Percentiles rank a stretch among this genome's conserved stretches.
These are phyloP conservation scores for Trichogramma pretiosum DNA, from an alignment of 1,140 invertebrate genomes.

Conservation along the genomic window DNA sequence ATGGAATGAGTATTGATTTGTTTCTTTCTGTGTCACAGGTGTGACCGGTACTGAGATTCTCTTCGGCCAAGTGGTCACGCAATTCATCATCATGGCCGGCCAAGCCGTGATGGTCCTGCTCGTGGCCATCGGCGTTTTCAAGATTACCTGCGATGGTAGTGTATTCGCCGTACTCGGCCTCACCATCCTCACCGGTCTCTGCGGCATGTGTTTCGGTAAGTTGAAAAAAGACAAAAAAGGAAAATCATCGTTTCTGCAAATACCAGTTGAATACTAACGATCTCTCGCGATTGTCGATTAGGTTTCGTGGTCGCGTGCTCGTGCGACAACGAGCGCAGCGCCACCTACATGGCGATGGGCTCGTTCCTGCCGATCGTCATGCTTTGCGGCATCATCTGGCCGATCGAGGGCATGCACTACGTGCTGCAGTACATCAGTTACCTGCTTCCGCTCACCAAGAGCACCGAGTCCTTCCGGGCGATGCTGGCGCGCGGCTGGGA, in stretches of 20 bases:
- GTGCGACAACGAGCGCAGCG: constrained; percentile 82
- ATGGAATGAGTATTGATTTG: background rate
- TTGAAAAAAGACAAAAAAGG: too few species aligned
- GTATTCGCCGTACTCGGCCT: constrained; percentile 66
- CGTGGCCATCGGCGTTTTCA: constrained; percentile 74
- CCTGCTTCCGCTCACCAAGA: constrained; percentile 80
- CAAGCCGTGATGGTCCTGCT: constrained; percentile 75
- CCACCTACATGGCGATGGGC: constrained; percentile 86
- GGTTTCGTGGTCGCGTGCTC: constrained; percentile 81
- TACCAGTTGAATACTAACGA: too few species aligned
- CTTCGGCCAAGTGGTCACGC: constrained; percentile 74
- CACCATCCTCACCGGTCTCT: constrained; percentile 74
- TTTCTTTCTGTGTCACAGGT: constrained; percentile 18
- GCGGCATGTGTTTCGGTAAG: constrained; percentile 87
- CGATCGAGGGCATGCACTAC: constrained; percentile 74
- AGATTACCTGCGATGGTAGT: constrained; percentile 70
- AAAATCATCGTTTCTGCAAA: background rate
- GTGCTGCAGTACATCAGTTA: constrained; percentile 69
- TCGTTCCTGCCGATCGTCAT: constrained; percentile 88
- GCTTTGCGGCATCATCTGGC: constrained; percentile 81
- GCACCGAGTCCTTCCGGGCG: constrained; percentile 81
- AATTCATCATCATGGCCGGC: constrained; percentile 79
- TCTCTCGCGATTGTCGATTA: too few species aligned
- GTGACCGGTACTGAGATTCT: constrained; percentile 60
- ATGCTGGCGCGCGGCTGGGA: constrained; percentile 83